Conservation (phyloP, 2,113 vertebrate species). For the Garra rufa region DNA sequence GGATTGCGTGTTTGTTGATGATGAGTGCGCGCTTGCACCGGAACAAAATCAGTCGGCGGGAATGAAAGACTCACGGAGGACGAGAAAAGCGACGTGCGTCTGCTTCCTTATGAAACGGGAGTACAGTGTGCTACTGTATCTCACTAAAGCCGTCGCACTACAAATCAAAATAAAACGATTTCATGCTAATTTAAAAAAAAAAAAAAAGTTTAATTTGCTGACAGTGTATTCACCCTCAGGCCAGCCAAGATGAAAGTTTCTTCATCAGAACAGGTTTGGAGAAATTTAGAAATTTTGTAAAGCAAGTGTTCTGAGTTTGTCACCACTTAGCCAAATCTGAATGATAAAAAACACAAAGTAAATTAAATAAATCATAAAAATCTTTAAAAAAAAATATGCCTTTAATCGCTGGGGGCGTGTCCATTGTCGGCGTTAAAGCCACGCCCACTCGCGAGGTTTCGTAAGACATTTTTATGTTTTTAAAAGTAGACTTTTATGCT, state of each 20-base stretch:
- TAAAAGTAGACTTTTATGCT: too few species aligned
- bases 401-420: too few species aligned
- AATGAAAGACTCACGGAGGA: slow-evolving; percentile 44
- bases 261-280: not conserved
- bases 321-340: too few species aligned
- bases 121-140: slow-evolving; percentile 6
- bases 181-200: not conserved
- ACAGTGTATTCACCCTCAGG: not conserved
- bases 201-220: too few species aligned
- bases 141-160: not conserved
- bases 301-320: too few species aligned
- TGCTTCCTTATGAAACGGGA: slow-evolving; percentile 25
- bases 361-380: too few species aligned
- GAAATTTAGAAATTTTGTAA: too few species aligned
- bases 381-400: too few species aligned
- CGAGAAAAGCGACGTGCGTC: not conserved
- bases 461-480: too few species aligned
- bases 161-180: not conserved
- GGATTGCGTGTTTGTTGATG: slow-evolving; percentile 61
- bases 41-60: slow-evolving; percentile 49
- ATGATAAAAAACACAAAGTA: too few species aligned
- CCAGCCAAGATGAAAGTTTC: not conserved
- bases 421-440: too few species aligned
- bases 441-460: too few species aligned
- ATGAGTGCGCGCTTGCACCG: slow-evolving; percentile 55